phyloP scores from a whole-genome alignment of 1,140 invertebrate genomes.

The Magallana gigas region DNA sequence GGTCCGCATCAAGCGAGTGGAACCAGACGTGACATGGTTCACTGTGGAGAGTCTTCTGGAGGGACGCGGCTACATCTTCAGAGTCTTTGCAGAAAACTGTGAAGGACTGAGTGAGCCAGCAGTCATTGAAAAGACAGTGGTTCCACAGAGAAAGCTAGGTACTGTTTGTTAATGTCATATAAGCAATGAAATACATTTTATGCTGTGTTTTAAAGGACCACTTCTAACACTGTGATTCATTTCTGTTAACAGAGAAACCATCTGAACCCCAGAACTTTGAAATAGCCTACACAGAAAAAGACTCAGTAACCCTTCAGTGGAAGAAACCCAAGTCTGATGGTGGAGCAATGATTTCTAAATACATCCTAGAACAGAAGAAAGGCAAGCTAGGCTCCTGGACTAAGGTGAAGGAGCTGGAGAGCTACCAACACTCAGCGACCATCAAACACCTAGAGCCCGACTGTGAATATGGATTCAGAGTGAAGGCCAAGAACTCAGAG shows the following conservation, averaged over 20 bases:
- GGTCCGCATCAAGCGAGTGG: slow-evolving; percentile 67
- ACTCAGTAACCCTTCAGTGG: slow-evolving; percentile 75
- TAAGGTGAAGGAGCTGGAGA: slow-evolving; percentile 83
- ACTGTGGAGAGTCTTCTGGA: slow-evolving; percentile 85
- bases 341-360: slow-evolving; percentile 73
- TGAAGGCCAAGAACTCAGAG: slow-evolving; percentile 95
- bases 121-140: slow-evolving; percentile 79
- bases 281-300: slow-evolving; percentile 78
- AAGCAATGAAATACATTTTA: neutral
- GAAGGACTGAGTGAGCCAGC: slow-evolving; percentile 85
- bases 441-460: slow-evolving; percentile 93
- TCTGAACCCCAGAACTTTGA: slow-evolving; percentile 94
- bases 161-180: slow-evolving; percentile 12
- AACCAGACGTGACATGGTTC: slow-evolving; percentile 66
- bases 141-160: slow-evolving; percentile 74
- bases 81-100: slow-evolving; percentile 95
- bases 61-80: slow-evolving; percentile 96
- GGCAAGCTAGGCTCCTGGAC: slow-evolving; percentile 91
- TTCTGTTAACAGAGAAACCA: slow-evolving; percentile 86
- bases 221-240: neutral
- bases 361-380: slow-evolving; percentile 78
- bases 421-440: slow-evolving; percentile 84
- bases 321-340: slow-evolving; percentile 76
- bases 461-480: slow-evolving; percentile 97
- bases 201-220: neutral